These are phyloP conservation scores for Nicator chloris DNA, from an alignment of 2,113 vertebrate genomes.

Conservation along the genomic window DNA sequence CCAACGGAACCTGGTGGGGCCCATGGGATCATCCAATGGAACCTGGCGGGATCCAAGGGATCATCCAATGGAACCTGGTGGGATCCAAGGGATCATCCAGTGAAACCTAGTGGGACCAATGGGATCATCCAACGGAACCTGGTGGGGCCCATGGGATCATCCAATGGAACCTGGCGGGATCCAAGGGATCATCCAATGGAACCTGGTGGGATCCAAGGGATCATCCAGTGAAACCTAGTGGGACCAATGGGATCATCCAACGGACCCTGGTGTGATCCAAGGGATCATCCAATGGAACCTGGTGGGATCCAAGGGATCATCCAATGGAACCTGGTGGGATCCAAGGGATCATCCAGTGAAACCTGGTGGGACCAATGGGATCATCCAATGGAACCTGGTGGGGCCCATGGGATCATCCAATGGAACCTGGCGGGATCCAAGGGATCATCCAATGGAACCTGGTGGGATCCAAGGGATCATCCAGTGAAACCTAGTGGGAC, in stretches of 20 bases:
- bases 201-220: neutral
- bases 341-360: rapidly evolving
- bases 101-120: rapidly evolving
- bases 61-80: rapidly evolving
- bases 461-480: neutral
- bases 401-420: rapidly evolving
- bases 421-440: rapidly evolving
- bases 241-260: rapidly evolving
- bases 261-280: rapidly evolving
- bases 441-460: rapidly evolving
- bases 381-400: rapidly evolving
- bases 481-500: no score
- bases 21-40: rapidly evolving
- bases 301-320: neutral
- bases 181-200: rapidly evolving
- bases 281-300: rapidly evolving
- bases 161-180: rapidly evolving
- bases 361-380: neutral
- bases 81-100: rapidly evolving
- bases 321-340: rapidly evolving
- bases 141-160: rapidly evolving
- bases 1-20: rapidly evolving
- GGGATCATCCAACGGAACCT: rapidly evolving
- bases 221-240: rapidly evolving
- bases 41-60: neutral